A percentile compares a stretch with the other conserved stretches of the same genome.
Conservation (phyloP, 1,140 invertebrate species). For the Lordiphosa mommai region DNA sequence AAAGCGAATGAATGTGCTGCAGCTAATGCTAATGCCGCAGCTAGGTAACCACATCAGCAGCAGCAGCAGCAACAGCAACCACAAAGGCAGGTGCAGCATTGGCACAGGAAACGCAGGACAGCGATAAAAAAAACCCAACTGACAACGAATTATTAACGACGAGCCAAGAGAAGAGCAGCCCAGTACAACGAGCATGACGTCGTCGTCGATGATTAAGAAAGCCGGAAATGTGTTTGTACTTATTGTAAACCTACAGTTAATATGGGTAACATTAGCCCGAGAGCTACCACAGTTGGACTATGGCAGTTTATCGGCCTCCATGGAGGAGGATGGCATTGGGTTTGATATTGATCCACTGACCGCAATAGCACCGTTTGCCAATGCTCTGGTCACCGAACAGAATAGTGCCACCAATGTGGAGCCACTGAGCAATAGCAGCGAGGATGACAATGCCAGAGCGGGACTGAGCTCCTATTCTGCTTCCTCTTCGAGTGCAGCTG, state of each 20-base stretch:
- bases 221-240: slow-evolving; percentile 64
- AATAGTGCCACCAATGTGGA: slow-evolving; percentile 27
- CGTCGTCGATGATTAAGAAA: slow-evolving; percentile 53
- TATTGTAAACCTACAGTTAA: slow-evolving; percentile 51
- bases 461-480: slow-evolving; percentile 4
- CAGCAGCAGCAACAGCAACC: slow-evolving; percentile 15
- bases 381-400: slow-evolving; percentile 44
- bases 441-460: slow-evolving; percentile 26
- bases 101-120: slow-evolving; percentile 61
- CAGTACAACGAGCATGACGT: slow-evolving; percentile 32
- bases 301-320: slow-evolving; percentile 59
- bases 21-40: slow-evolving; percentile 63
- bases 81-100: slow-evolving; percentile 25
- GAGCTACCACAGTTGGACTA: slow-evolving; percentile 53
- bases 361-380: slow-evolving; percentile 41
- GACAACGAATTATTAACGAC: slow-evolving; percentile 50
- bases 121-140: slow-evolving; percentile 16
- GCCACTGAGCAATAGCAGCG: slow-evolving; percentile 42
- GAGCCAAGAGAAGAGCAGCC: slow-evolving; percentile 32
- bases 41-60: slow-evolving; percentile 25
- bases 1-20: slow-evolving; percentile 34
- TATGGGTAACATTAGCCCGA: slow-evolving; percentile 37
- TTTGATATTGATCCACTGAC: slow-evolving; percentile 42
- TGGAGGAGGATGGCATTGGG: slow-evolving; percentile 58
- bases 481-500: background rate